Base-by-base conservation (phyloP, 2,888 invertebrate species). In the Gortyna flavago region DNA sequence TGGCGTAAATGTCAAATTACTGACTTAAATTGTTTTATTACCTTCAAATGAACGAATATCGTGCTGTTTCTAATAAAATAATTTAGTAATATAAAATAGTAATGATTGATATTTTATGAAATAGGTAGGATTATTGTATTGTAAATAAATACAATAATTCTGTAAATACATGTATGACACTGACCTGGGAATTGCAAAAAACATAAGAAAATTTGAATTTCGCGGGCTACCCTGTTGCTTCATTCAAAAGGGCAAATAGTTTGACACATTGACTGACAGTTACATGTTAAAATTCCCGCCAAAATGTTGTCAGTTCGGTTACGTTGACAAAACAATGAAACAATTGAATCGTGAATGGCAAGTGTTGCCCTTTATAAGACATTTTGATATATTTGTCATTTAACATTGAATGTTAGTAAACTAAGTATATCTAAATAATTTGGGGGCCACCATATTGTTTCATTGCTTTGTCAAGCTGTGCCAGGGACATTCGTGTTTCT, bases 261-360 rank as follows among this genome's bases (percentile, higher is more conserved):
- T 86, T 83, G 79, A 76, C 76, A 68, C 9, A 11, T 44, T 29
- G 51, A 54, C 18, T 81, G 80, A 71, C 73, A 80, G 75, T 1
- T 72, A 77, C 29, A 77, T 48, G 73, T 83, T 80, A 86, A 51
- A 21, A 29, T 54, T 83, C 80, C 84, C 84, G 75, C 77, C 84
- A 54, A 80, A 86, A 85, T 73, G 75, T 62, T 73, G 68, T 65
- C 38, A 35, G 38, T 80, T 80, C 44, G 64, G 62, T 80, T 65
- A 71, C 57, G 57, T 72, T 70, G 76, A 80, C 84, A 80, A 77
- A 72, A 85, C 84, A 85, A 86, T 85, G 38, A 38, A 54, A 77
- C 75, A 59, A 21, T 64, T n/a, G 38, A 77, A 44, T 86, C 77
- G 84, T 85, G 73, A 85, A 84, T 73, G 77, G 72, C 80, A 68